Evolutionary conservation across 2,888 invertebrate genomes (phyloP).

Genomic region (Morpho helenor): DNA sequence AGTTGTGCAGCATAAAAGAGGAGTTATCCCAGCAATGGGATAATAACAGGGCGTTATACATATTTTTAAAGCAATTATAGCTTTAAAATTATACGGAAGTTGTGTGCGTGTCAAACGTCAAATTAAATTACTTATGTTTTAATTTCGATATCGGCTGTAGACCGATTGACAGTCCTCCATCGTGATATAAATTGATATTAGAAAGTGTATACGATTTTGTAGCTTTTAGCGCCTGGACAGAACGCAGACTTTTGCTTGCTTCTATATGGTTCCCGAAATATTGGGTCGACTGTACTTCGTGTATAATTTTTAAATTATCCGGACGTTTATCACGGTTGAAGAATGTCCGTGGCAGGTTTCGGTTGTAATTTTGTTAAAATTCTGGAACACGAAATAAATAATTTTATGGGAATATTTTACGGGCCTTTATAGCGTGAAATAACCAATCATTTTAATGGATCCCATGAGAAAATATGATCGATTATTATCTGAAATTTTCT

Average conservation of each 20-base stretch:
- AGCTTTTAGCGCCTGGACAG: background rate
- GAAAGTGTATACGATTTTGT: background rate
- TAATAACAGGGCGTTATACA: too few species aligned
- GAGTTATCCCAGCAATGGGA: too few species aligned
- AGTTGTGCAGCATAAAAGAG: too few species aligned
- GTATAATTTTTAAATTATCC: constrained; percentile 18
- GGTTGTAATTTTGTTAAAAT: constrained; percentile 5
- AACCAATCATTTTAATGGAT: background rate
- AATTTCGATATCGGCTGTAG: constrained; percentile 14
- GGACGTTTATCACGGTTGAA: constrained; percentile 18
- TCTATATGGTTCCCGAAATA: background rate
- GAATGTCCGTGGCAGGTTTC: constrained; percentile 13
- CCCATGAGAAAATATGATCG: background rate
- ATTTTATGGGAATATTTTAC: background rate
- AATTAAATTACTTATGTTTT: constrained; percentile 13
- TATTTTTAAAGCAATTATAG: too few species aligned
- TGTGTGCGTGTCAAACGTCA: constrained; percentile 10
- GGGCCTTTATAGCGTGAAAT: background rate
- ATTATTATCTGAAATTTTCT: background rate
- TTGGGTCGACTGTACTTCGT: background rate
- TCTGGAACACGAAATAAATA: background rate
- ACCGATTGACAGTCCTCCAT: background rate
- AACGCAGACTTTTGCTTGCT: background rate
- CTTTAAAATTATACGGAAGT: background rate
- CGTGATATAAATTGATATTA: background rate